Percentiles rank a stretch among this genome's conserved stretches.
Conservation (phyloP, 2,888 invertebrate species). For the Pheosia tremula region DNA sequence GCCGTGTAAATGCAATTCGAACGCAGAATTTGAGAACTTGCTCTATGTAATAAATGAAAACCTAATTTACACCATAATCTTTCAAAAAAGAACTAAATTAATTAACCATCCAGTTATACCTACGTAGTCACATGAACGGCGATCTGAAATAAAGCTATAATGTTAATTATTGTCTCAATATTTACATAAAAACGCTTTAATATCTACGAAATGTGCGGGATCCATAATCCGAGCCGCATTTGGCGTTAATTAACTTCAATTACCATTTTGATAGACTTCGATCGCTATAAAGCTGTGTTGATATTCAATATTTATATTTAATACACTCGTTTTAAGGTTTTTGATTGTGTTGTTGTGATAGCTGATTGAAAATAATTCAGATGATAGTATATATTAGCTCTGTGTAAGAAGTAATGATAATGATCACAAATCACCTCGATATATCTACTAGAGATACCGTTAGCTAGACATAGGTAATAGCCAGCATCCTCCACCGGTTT, state of each 20-base stretch:
- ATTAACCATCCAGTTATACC: neutral
- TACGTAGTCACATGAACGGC: neutral
- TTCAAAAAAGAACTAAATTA: neutral
- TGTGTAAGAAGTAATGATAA: too few relatives aligned
- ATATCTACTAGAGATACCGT: neutral
- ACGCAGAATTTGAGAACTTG: neutral
- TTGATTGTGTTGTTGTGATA: constrained; percentile 2
- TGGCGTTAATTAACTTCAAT: constrained; percentile 39
- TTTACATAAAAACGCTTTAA: constrained; percentile 1
- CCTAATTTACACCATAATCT: neutral
- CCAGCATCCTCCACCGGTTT: neutral
- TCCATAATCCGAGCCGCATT: constrained; percentile 19
- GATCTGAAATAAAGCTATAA: constrained; percentile 1
- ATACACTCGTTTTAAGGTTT: constrained; percentile 14
- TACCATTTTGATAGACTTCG: constrained; percentile 32
- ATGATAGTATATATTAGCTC: too few relatives aligned
- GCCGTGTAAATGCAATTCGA: neutral
- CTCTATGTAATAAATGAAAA: neutral
- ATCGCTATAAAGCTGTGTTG: constrained; percentile 28
- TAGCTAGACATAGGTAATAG: neutral
- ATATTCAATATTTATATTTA: constrained; percentile 25
- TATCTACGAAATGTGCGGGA: constrained; percentile 15
- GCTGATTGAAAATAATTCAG: too few relatives aligned
- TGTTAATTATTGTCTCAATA: constrained; percentile 1
- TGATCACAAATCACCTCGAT: too few relatives aligned